Evolutionary conservation across 2,888 invertebrate species (phyloP).

Genomic region (Periphyllus acericola): DNA sequence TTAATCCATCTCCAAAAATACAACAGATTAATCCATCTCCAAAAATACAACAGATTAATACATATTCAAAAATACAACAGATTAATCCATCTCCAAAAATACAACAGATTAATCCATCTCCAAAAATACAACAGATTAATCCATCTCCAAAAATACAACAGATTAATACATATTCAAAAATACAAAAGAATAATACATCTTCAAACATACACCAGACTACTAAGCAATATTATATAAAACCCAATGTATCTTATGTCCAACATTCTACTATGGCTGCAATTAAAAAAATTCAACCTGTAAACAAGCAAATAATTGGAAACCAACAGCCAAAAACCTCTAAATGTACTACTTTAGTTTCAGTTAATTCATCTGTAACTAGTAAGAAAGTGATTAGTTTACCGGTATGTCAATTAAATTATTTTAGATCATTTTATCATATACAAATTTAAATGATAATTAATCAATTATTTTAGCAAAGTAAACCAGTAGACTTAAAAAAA

Average conservation of each 20-base stretch:
- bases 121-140: too few species aligned
- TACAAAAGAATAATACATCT: constrained; percentile 14
- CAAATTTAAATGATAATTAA: not conserved
- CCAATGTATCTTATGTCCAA: not conserved
- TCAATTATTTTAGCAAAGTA: not conserved
- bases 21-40: too few species aligned
- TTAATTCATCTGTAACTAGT: not conserved
- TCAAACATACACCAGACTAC: not conserved
- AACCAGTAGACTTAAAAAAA: not conserved
- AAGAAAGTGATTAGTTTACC: not conserved
- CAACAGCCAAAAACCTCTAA: not conserved
- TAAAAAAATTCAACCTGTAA: not conserved
- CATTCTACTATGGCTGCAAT: not conserved
- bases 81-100: too few species aligned
- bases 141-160: too few species aligned
- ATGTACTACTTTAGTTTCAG: not conserved
- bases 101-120: too few species aligned
- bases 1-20: too few species aligned
- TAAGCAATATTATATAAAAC: constrained; percentile 22
- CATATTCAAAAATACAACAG: too few species aligned
- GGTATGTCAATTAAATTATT: not conserved
- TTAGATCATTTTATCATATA: not conserved
- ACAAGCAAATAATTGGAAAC: not conserved
- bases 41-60: too few species aligned
- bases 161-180: too few species aligned